Base-by-base conservation (phyloP, 2,113 vertebrate genomes). In the Sinocyclocheilus anophthalmus region DNA sequence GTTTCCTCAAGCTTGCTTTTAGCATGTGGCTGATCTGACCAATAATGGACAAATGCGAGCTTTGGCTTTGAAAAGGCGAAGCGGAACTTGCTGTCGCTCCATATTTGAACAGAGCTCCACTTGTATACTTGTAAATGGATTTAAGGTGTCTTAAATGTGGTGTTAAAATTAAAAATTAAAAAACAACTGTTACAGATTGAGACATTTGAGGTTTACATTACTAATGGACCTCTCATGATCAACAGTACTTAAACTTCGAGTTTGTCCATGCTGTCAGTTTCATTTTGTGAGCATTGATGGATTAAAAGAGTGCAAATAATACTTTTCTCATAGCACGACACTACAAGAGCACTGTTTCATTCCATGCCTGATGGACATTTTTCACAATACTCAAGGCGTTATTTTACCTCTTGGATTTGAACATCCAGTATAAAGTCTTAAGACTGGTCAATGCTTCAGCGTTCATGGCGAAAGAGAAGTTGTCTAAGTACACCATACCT, bases 41-140 rank as follows among this genome's bases (percentile, higher is more conserved):
- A 45, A 14, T 78, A 83, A 83, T 53, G 69, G 33, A 53, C 70
- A 84, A 75, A 87, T 59, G 50, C 24, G 20, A 22, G 67, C 80
- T 33, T 70, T 69, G 48, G 61, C 75, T 78, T 39, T 61, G 78
- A 82, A 30, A 24, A 30, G 73, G 39, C 22, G 61, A 75, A 76
- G 73, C 26, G 33, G 72, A 80, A 48, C 67, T 16, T 79, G 26
- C 69, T 63, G 70, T 83, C 67, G 22, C 57, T 87, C 77, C 76
- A 30, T 80, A 80, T 39, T 80, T 61, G 14, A 77, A 84, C 75
- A 76, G 37, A 88, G 50, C n/a, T 83, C 57, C 72, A 77, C 81
- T 84, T 88, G 85, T 88, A 78, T 84, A 80, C 76, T 86, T 45
- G 67, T 86, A 88, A 85, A 86, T 85, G 79, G 84, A 77, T 88